A percentile compares a stretch with the other conserved stretches of the same genome.
phyloP scores from a whole-genome alignment of 2,888 invertebrate genomes.

The Coecobrya sp. region DNA sequence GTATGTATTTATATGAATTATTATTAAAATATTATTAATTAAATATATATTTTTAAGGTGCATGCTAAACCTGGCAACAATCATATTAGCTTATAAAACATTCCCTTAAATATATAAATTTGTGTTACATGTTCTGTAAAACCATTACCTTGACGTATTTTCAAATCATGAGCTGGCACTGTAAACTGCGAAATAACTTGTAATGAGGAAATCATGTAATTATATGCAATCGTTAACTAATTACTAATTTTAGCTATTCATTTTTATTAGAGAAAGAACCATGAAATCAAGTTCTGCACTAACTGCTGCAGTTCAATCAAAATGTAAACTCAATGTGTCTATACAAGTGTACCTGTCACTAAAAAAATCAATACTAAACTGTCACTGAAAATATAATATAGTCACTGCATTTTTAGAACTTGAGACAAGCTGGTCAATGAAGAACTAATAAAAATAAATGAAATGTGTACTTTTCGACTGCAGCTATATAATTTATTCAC shows the following conservation, averaged over 20 bases:
- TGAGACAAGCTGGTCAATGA: background rate
- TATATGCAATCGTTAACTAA: background rate
- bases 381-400: background rate
- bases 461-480: constrained; percentile 9
- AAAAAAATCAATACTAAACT: background rate
- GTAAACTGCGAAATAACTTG: background rate
- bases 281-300: background rate
- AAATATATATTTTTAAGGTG: background rate
- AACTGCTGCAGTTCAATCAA: background rate
- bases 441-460: background rate
- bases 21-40: background rate
- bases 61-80: background rate
- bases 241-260: background rate
- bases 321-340: constrained; percentile 53
- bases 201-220: background rate
- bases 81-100: background rate
- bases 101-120: constrained; percentile 16
- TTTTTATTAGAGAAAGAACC: background rate
- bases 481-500: background rate
- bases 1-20: background rate
- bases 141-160: constrained; percentile 18
- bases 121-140: too few species aligned
- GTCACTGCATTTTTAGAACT: constrained; percentile 21
- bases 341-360: constrained; percentile 41
- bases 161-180: constrained; percentile 14